Evolutionary conservation across 92 coral and sea anemone genomes (phyloP).

Genomic region (Epizoanthus illoricatus): DNA sequence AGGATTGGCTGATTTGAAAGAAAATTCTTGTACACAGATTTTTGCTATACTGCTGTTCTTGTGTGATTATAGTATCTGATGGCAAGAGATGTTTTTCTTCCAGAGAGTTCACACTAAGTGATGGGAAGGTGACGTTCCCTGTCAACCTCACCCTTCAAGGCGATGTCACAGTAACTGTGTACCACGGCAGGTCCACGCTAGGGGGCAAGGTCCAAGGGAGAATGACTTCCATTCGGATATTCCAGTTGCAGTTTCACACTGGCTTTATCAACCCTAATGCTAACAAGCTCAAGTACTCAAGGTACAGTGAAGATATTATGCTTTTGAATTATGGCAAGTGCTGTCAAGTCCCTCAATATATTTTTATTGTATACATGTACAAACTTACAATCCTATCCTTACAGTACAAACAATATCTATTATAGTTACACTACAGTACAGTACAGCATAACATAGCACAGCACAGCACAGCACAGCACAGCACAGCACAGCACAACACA

Average conservation of each 20-base stretch:
- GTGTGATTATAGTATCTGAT: too few species aligned
- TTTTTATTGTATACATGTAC: not conserved
- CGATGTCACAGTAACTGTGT: slow-evolving; percentile 87
- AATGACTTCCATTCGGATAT: slow-evolving; percentile 91
- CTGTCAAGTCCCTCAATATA: not conserved
- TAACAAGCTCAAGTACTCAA: slow-evolving; percentile 87
- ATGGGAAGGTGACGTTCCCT: slow-evolving; percentile 86
- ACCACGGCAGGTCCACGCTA: slow-evolving; percentile 94
- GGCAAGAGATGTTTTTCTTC: not conserved
- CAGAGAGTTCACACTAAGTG: slow-evolving; percentile 88
- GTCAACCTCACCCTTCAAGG: slow-evolving; percentile 92
- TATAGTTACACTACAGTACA: too few species aligned
- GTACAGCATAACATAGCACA: too few species aligned
- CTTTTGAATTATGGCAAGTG: not conserved
- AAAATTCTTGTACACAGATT: too few species aligned
- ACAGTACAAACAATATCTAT: not conserved
- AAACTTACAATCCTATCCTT: not conserved
- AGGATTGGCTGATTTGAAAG: too few species aligned
- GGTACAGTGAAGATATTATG: slow-evolving; percentile 51
- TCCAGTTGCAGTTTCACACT: slow-evolving; percentile 94
- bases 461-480: too few species aligned
- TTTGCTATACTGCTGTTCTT: too few species aligned
- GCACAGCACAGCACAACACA: too few species aligned
- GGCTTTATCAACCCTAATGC: slow-evolving; percentile 93
- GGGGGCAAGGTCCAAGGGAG: slow-evolving; percentile 99